Evolutionary conservation across 1,140 invertebrate species (phyloP).

Genomic region (Melitaea cinxia): DNA sequence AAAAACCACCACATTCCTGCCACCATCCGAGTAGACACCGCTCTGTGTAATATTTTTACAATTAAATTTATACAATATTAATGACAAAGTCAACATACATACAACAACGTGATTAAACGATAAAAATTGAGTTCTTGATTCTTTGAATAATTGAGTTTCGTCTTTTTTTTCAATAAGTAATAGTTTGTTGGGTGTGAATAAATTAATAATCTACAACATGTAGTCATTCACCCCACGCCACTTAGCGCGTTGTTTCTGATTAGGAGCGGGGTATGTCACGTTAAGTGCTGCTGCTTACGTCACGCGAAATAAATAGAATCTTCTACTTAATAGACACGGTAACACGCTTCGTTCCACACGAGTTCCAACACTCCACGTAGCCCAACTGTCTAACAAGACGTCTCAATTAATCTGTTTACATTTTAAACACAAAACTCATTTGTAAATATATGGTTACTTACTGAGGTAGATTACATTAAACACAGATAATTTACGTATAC

Average conservation of each 20-base stretch:
- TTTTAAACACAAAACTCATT: background rate
- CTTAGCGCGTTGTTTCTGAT: slow-evolving; percentile 19
- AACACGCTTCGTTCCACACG: background rate
- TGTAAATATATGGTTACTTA: background rate
- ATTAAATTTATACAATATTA: background rate
- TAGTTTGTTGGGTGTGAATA: no score
- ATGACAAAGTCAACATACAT: background rate
- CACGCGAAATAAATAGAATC: slow-evolving; percentile 6
- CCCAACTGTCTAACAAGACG: background rate
- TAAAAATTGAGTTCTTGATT: no score
- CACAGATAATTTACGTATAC: background rate
- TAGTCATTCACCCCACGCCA: slow-evolving; percentile 10
- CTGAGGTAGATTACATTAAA: background rate
- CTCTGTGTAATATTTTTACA: slow-evolving; percentile 80
- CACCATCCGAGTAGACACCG: slow-evolving; percentile 93
- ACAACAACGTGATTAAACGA: no score
- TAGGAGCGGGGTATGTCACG: slow-evolving; percentile 10
- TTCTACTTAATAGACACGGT: slow-evolving; percentile 1
- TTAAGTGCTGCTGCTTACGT: slow-evolving; percentile 11
- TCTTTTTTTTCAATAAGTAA: no score
- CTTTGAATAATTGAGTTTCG: no score
- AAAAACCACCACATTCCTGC: slow-evolving; percentile 99
- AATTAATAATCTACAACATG: no score
- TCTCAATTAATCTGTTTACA: slow-evolving; percentile 6
- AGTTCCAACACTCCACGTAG: background rate